Conservation (phyloP, 2,113 vertebrate species). For the Loxodonta africana region DNA sequence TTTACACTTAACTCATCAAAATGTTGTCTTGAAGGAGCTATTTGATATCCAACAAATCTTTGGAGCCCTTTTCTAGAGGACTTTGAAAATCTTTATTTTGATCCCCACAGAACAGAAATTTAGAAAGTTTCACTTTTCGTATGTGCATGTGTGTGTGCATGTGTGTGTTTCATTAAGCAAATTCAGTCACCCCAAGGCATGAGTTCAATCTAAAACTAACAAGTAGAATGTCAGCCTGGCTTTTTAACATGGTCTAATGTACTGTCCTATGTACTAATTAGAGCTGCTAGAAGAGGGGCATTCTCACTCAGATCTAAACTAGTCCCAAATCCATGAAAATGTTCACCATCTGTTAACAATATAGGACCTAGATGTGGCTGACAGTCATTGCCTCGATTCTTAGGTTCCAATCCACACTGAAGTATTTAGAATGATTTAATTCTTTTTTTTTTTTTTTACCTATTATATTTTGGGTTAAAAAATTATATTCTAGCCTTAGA, state of each 20-base stretch:
- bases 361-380: slow-evolving; percentile 69
- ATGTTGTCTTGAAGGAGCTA: slow-evolving; percentile 85
- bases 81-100: slow-evolving; percentile 83
- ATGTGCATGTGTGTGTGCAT: background rate
- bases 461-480: slow-evolving; percentile 65
- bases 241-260: slow-evolving; percentile 78
- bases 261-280: slow-evolving; percentile 78
- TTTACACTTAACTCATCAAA: slow-evolving; percentile 86
- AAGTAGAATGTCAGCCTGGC: slow-evolving; percentile 79
- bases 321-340: slow-evolving; percentile 76
- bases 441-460: slow-evolving; percentile 40
- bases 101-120: slow-evolving; percentile 76
- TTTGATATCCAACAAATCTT: slow-evolving; percentile 85
- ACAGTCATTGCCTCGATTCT: slow-evolving; percentile 63
- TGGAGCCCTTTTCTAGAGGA: slow-evolving; percentile 78
- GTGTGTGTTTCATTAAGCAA: slow-evolving; percentile 62
- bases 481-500: slow-evolving; percentile 60
- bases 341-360: slow-evolving; percentile 82
- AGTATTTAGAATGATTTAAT: slow-evolving; percentile 76
- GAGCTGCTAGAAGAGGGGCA: slow-evolving; percentile 46
- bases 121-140: slow-evolving; percentile 60
- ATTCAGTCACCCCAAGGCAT: slow-evolving; percentile 65
- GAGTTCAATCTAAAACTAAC: slow-evolving; percentile 78
- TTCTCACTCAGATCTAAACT: slow-evolving; percentile 82
- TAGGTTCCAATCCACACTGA: slow-evolving; percentile 70